Evolutionary conservation across 2,797 vertebrate genomes (phyloP), one percentile per base, ranked within the genome.

Genomic region (Myotis vivesi): DNA sequence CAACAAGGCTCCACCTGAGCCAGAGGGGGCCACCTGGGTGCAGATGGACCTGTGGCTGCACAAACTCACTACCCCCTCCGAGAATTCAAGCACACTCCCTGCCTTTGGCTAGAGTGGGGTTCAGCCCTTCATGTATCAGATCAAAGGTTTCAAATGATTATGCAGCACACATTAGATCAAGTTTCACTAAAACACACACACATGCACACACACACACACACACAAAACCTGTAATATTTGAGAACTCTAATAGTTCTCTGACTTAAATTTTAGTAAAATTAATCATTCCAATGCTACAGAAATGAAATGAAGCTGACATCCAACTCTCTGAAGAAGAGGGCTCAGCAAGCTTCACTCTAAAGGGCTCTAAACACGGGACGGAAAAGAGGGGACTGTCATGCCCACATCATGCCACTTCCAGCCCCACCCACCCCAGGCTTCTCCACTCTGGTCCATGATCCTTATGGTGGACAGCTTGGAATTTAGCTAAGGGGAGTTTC

Each of bases 31-130:
- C 57, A 11, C 13, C 28, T 25, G 53, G 28, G 6, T 25, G 25
- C 49, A 77, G 55, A n/a, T 5, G 23, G 57, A 30, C 51, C 20
- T 59, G 12, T 51, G 25, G 57, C 33, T 46, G 25, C 33, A 59
- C 30, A 64, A 38, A 53, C 46, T 41, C 46, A 49, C 8, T 8
- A 1, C 25, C 55, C 3, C 8, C 22, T 49, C 1, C 0, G 71
- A n/a, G 41, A 80, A 38, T 6, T 59, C 36, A 57, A 33, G 62
- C 33, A 41, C 19, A 80, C 28, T 6, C 33, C 33, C 46, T 8
- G 80, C 62, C 62, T 94, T 87, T 44, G 69, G 16, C 59, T 59
- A 44, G 87, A 90, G 84, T 81, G 55, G 38, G 71, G 75, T 53
- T 80, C 46, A 41, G 38, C 9, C 69, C 25, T 17, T 62, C 11